These are phyloP conservation scores for Oscheius onirici DNA, from an alignment of 2,888 invertebrate genomes.

Conservation along the genomic window DNA sequence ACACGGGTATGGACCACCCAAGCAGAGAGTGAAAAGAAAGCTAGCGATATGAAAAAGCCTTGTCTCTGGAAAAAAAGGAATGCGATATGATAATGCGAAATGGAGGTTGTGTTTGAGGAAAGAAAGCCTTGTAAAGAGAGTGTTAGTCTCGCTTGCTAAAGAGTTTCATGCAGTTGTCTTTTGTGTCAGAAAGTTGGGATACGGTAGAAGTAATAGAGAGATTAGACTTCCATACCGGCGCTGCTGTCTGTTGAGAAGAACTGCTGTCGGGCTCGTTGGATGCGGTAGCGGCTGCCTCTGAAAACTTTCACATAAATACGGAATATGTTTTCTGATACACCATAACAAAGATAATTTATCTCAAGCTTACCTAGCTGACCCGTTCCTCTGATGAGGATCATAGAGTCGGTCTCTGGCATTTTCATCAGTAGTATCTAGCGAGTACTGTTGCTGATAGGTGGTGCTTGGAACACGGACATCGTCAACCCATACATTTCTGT, in stretches of 20 bases:
- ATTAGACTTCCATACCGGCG: conserved; percentile 55
- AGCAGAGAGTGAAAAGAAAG: conserved; percentile 12
- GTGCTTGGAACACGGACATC: conserved; percentile 48
- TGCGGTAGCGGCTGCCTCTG: conserved; percentile 53
- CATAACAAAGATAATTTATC: neutral
- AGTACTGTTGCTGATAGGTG: conserved; percentile 44
- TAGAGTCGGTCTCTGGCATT: conserved; percentile 47
- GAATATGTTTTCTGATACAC: too few relatives aligned
- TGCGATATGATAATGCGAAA: conserved; percentile 19
- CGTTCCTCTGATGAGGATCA: conserved; percentile 53
- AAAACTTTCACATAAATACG: too few relatives aligned
- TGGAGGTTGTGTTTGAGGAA: neutral
- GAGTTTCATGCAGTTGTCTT: too few relatives aligned
- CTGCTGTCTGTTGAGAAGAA: conserved; percentile 50
- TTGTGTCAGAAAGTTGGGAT: conserved; percentile 2
- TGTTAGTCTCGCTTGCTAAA: neutral
- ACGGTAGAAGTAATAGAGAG: conserved; percentile 7
- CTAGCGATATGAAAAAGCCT: neutral
- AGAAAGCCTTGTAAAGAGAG: neutral
- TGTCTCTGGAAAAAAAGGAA: neutral
- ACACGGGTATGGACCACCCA: conserved; percentile 9
- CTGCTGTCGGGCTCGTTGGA: conserved; percentile 66
- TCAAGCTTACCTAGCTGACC: conserved; percentile 49
- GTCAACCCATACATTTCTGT: conserved; percentile 66
- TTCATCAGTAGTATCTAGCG: conserved; percentile 48